Evolutionary conservation across 2,113 vertebrate genomes (phyloP).

Genomic region (Gobius niger): DNA sequence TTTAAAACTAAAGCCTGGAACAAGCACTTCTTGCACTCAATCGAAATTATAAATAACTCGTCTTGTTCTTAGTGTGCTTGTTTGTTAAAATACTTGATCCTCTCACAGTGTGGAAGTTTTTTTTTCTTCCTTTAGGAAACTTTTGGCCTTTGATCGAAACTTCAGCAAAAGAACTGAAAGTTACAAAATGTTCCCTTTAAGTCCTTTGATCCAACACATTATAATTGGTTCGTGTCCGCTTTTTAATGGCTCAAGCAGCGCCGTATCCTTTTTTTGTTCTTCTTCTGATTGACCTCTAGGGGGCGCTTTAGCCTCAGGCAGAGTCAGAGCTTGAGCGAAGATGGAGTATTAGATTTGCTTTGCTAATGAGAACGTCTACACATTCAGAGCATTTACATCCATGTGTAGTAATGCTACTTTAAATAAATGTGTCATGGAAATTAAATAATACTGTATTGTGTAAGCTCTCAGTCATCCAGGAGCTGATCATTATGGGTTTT

Average conservation of each 20-base stretch:
- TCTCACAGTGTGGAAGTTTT: neutral
- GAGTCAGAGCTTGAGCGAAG: neutral
- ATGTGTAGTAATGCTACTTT: too few species aligned
- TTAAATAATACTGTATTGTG: too few species aligned
- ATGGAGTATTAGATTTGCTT: too few species aligned
- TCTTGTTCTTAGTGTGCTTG: neutral
- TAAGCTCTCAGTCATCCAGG: too few species aligned
- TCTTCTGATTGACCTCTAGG: conserved; percentile 21
- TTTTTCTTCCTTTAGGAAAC: neutral
- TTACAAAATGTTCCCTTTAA: conserved; percentile 5
- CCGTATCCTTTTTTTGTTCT: neutral
- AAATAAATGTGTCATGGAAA: too few species aligned
- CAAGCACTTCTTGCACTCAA: too few species aligned
- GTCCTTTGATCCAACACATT: neutral
- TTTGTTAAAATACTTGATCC: neutral
- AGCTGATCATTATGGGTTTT: too few species aligned
- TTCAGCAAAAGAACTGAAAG: neutral
- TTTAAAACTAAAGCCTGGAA: too few species aligned
- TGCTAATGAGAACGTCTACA: too few species aligned
- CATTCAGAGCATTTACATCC: too few species aligned
- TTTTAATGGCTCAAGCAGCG: neutral
- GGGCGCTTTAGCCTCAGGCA: conserved; percentile 51
- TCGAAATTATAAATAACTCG: too few species aligned
- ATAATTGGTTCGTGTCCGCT: neutral
- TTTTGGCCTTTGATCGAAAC: conserved; percentile 1